Evolutionary conservation across 1,140 invertebrate genomes (phyloP), one percentile per base, ranked within the genome.

Genomic region (Melanaphis sacchari): DNA sequence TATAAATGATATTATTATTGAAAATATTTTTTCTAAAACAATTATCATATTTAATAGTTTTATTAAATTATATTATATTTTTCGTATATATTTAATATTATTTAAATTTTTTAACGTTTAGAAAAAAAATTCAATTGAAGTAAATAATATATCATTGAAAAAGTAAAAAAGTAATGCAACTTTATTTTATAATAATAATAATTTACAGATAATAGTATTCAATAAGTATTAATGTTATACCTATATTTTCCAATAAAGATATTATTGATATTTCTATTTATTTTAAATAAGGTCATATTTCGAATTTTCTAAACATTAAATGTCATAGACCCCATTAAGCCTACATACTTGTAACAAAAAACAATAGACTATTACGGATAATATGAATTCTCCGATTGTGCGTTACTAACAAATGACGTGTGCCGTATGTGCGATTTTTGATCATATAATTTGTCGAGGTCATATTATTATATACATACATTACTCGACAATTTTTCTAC

Each of bases 381-480:
- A 90, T 90, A 41, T 21, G 88, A 54, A 52, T 89, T 89, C 22
- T 46, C 38, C 15, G 49, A 54, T 90, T 90, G 36, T 90, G 38
- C 38, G 38, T 88, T n/a, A 9, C 85, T 40, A 90, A 18, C 21
- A 90, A 59, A 90, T 90, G 26, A 41, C 52, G 54, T 66, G 38
- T 90, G 38, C 66, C 36, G 46, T 52, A n/a, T 52, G 24, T 26
- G 36, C 87, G 36, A 89, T 46, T 59, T 90, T 90, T 90, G 88
- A 90, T 90, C 52, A 90, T 90, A 41, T 49, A 49, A 49, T 90
- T 90, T 90, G 40, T 66, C 89, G 26, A 90, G 89, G 89, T 66
- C 89, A 90, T 41, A n/a, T n/a, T n/a, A n/a, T n/a, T n/a, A 88
- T 88, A n/a, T 31, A 31, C 24, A 59, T 31, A 66, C 24, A 59